Evolutionary conservation across 2,113 vertebrate species (phyloP), one percentile per base, ranked within the genome.

Genomic region (Strix aluco): DNA sequence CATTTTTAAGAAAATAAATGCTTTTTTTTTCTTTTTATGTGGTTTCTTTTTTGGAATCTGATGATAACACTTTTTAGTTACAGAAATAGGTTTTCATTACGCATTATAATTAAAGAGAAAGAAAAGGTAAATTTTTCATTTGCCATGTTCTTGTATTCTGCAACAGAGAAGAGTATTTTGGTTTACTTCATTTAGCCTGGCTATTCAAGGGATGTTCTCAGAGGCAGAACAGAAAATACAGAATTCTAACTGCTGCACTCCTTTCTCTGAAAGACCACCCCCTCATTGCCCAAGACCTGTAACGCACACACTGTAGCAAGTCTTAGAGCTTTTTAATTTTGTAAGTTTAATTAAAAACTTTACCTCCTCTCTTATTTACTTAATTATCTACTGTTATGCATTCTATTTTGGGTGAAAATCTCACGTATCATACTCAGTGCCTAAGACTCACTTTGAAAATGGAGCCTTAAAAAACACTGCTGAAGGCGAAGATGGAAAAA

Each of bases 401-500:
- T 49, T 72, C 49, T 92, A 6, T 40, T 67, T 66, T 74, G 86
- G 47, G 57, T 81, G 62, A 92, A 89, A 95, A 94, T 40, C 61
- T 87, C 83, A 84, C 0, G 0, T n/a, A 59, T 42, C 55, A 67
- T 40, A 71, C 5, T 79, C 86, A 81, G 75, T 54, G 83, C 49
- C 54, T 87, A 72, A 79, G 90, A 85, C 86, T 92, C 40, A 0
- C 67, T 91, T 49, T 72, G 52, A 65, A 94, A 96, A 92, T 0
- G 40, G 44, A 92, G 92, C 77, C 88, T 96, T 92, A 81, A 79
- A 89, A 92, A 86, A 38, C 80, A 94, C 88, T 92, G 90, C 86
- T 62, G 85, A 88, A 94, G 85, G 91, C 15, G 3, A 93, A 79
- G 81, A 74, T 54, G 59, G 46, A 61, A 80, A 89, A 91, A 90